These are phyloP conservation scores for Stratiomys singularior DNA, from an alignment of 2,888 invertebrate genomes.

Conservation along the genomic window DNA sequence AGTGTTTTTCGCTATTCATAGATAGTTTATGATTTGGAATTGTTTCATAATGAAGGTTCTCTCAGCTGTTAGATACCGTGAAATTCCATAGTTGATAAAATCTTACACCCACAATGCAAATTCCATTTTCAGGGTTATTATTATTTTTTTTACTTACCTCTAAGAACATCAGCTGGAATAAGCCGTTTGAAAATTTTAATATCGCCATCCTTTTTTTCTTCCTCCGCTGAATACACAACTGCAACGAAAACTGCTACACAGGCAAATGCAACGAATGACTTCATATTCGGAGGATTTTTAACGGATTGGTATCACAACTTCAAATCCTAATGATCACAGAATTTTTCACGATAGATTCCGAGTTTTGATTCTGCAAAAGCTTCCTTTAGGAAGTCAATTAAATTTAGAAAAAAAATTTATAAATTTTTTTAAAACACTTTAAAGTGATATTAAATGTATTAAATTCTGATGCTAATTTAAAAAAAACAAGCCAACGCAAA, in stretches of 20 bases:
- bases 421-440: too few species aligned
- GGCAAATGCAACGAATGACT: constrained; percentile 53
- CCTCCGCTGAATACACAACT: constrained; percentile 66
- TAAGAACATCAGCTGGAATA: constrained; percentile 88
- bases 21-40: too few species aligned
- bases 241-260: constrained; percentile 65
- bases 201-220: constrained; percentile 63
- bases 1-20: too few species aligned
- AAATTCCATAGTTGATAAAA: too few species aligned
- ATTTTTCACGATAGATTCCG: constrained; percentile 21
- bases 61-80: too few species aligned
- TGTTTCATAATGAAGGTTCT: too few species aligned
- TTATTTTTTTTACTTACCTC: constrained; percentile 75
- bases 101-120: too few species aligned
- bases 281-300: constrained; percentile 52
- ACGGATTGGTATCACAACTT: not conserved
- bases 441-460: not conserved
- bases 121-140: too few species aligned
- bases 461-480: not conserved
- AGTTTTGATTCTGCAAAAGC: constrained; percentile 21
- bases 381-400: not conserved
- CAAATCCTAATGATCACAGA: constrained; percentile 23
- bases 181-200: constrained; percentile 82
- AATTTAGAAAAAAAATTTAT: too few species aligned
- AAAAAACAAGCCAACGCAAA: not conserved